Conservation (phyloP, 2,113 vertebrate genomes). For the Apodemus sylvaticus region DNA sequence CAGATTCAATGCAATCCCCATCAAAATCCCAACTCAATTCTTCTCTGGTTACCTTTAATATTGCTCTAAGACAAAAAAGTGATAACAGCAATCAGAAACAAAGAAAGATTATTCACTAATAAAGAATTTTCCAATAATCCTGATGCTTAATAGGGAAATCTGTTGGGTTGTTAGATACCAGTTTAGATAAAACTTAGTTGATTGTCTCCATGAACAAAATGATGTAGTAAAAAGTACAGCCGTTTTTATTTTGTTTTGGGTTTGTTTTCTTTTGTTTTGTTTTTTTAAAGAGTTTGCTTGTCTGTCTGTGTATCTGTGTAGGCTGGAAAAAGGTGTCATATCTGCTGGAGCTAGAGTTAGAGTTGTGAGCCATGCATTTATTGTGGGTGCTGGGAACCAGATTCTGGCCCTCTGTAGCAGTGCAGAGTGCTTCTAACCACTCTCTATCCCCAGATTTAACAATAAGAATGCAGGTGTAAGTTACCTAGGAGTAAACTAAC, state of each 20-base stretch:
- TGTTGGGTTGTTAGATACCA: background rate
- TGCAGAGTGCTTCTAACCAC: too few relatives aligned
- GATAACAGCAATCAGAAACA: background rate
- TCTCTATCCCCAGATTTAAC: background rate
- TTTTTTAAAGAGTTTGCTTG: background rate
- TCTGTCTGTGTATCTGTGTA: background rate
- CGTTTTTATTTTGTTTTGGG: background rate
- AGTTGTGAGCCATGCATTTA: background rate
- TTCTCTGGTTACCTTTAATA: too few relatives aligned
- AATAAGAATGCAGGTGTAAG: constrained; percentile 18
- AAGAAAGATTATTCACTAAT: background rate
- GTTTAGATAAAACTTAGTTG: background rate
- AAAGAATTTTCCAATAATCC: background rate
- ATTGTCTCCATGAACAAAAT: background rate
- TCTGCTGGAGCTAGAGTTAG: background rate
- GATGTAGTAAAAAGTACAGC: background rate
- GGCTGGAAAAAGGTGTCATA: background rate
- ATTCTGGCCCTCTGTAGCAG: too few relatives aligned
- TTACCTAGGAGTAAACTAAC: background rate
- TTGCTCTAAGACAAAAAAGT: background rate
- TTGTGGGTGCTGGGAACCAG: background rate
- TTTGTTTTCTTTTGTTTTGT: too few relatives aligned
- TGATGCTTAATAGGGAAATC: background rate
- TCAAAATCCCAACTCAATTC: too few relatives aligned
- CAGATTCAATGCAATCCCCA: too few relatives aligned